These are phyloP conservation scores for Smutsia temminckii DNA, from an alignment of 2,797 vertebrate species.

Conservation along the genomic window DNA sequence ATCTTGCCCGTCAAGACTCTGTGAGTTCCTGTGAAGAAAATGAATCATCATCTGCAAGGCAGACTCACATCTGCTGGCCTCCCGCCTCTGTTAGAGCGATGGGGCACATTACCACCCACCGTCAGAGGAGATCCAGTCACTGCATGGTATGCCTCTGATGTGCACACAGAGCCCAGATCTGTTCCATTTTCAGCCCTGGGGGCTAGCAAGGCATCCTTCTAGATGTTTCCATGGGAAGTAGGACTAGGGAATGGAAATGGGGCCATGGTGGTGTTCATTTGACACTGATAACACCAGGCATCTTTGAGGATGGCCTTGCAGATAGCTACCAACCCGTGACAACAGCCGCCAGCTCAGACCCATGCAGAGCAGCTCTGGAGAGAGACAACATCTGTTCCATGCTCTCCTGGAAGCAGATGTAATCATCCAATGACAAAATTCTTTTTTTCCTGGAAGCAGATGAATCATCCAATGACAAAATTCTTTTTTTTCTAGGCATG, in stretches of 20 bases:
- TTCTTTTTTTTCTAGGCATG: not conserved
- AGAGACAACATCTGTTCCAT: rapidly evolving
- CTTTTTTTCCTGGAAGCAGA: not conserved
- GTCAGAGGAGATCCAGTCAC: not conserved
- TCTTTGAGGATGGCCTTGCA: not conserved
- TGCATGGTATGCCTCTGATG: rapidly evolving
- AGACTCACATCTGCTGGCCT: not conserved
- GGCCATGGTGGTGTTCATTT: not conserved
- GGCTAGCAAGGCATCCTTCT: not conserved
- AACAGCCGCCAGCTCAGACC: not conserved
- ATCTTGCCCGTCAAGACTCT: conserved; percentile 3
- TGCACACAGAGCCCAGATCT: not conserved
- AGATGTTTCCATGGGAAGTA: not conserved
- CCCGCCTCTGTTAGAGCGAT: not conserved
- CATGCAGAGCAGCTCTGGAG: not conserved
- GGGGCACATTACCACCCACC: not conserved
- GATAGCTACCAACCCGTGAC: not conserved
- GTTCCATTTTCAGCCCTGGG: not conserved
- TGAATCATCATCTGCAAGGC: not conserved
- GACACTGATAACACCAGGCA: not conserved
- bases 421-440: not conserved
- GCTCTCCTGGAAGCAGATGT: not conserved
- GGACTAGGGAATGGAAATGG: not conserved
- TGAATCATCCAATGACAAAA: not conserved
- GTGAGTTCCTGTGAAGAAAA: conserved; percentile 9